phyloP scores from a whole-genome alignment of 2,888 invertebrate species.

The Thymelicus acteon region DNA sequence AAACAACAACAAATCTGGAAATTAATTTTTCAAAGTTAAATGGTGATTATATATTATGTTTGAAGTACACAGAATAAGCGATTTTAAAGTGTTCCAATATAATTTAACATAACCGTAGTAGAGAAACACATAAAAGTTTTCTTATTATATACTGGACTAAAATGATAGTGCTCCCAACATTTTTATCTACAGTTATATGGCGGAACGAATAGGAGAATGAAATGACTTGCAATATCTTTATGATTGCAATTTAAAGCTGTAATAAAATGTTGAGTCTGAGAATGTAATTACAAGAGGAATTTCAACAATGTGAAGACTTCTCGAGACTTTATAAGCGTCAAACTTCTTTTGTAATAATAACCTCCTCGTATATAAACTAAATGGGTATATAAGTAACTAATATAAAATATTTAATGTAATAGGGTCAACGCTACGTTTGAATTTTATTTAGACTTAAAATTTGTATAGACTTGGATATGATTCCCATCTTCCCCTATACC shows the following conservation, averaged over 20 bases:
- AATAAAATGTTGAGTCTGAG: conserved; percentile 30
- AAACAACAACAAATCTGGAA: too few species aligned
- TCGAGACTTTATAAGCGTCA: conserved; percentile 15
- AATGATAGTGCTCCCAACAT: conserved; percentile 26
- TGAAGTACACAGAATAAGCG: not conserved
- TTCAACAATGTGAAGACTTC: conserved; percentile 29
- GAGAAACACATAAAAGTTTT: conserved; percentile 2
- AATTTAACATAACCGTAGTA: not conserved
- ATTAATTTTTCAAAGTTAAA: too few species aligned
- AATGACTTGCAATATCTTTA: conserved; percentile 36
- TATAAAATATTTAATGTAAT: too few species aligned
- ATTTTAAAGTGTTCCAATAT: not conserved
- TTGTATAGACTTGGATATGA: too few species aligned
- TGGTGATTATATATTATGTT: too few species aligned
- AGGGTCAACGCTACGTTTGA: too few species aligned
- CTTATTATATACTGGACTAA: conserved; percentile 12
- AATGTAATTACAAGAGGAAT: conserved; percentile 37
- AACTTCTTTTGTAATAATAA: conserved; percentile 5
- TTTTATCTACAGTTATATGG: conserved; percentile 31
- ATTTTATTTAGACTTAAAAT: too few species aligned
- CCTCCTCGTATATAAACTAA: too few species aligned
- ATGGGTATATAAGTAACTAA: too few species aligned
- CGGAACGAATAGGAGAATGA: conserved; percentile 31
- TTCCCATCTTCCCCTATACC: too few species aligned
- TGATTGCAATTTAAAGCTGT: conserved; percentile 34